Percentiles rank a stretch among this genome's conserved stretches.
Evolutionary conservation across 2,797 vertebrate species (phyloP).

Genomic region (Enoplosus armatus): DNA sequence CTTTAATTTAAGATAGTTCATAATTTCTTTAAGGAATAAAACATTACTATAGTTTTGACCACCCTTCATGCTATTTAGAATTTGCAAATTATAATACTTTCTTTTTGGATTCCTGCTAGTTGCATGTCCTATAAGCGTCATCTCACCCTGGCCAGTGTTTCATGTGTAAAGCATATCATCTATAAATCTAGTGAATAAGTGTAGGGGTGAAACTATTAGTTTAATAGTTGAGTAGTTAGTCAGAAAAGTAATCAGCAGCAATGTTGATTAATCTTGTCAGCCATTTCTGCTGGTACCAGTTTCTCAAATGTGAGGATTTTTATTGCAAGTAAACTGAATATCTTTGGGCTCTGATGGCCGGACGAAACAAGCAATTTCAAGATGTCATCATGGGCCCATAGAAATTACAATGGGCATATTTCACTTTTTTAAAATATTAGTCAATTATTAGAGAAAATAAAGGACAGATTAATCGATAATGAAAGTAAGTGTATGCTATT

Average conservation of each 20-base stretch:
- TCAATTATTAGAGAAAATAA: not conserved
- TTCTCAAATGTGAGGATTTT: not conserved
- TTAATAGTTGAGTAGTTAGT: not conserved
- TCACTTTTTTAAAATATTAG: not conserved
- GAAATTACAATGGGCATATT: not conserved
- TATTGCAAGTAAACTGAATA: not conserved
- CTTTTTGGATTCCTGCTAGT: not conserved
- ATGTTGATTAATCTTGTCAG: not conserved
- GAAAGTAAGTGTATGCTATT: too few species aligned
- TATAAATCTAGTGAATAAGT: not conserved
- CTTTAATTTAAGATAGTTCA: not conserved
- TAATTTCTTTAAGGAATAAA: not conserved
- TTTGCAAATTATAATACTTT: not conserved
- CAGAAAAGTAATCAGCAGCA: not conserved
- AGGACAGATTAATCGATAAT: not conserved
- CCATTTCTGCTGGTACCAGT: not conserved
- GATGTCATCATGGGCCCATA: not conserved
- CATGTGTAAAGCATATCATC: not conserved
- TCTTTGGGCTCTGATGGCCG: not conserved
- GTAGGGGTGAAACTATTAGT: not conserved
- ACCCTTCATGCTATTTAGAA: not conserved
- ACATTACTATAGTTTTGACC: not conserved
- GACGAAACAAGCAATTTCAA: not conserved
- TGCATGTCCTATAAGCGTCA: not conserved
- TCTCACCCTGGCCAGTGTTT: not conserved